Conservation (phyloP, 2,113 vertebrate genomes). For the Sinocyclocheilus anshuiensis region DNA sequence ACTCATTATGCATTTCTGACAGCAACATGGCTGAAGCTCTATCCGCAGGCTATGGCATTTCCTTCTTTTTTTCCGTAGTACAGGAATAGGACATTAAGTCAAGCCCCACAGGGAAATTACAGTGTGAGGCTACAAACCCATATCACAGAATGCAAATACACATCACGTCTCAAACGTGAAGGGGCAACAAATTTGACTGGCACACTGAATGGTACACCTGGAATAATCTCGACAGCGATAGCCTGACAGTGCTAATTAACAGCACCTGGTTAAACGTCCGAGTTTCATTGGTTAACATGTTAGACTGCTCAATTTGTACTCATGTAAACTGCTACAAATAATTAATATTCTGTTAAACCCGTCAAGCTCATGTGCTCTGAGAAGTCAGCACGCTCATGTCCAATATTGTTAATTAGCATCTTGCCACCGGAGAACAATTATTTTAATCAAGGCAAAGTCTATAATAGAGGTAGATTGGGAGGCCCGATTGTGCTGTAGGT, state of each 20-base stretch:
- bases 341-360: slow-evolving; percentile 47
- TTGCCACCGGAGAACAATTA: slow-evolving; percentile 39
- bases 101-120: slow-evolving; percentile 35
- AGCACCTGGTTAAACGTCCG: slow-evolving; percentile 23
- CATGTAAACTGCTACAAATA: slow-evolving; percentile 38
- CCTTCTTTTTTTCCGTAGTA: neutral
- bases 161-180: neutral
- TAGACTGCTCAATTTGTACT: slow-evolving; percentile 13
- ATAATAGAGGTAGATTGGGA: neutral
- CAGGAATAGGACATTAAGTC: slow-evolving; percentile 29
- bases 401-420: slow-evolving; percentile 53
- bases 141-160: slow-evolving; percentile 45
- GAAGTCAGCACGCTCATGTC: slow-evolving; percentile 35
- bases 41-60: slow-evolving; percentile 46
- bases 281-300: slow-evolving; percentile 41
- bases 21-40: slow-evolving; percentile 41
- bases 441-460: slow-evolving; percentile 47
- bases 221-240: neutral
- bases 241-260: slow-evolving; percentile 49
- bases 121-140: slow-evolving; percentile 23
- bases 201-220: slow-evolving; percentile 11
- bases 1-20: slow-evolving; percentile 34
- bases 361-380: slow-evolving; percentile 5
- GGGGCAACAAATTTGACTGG: slow-evolving; percentile 19
- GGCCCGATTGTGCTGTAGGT: neutral